Conservation (phyloP, 1,140 invertebrate species). For the Leptinotarsa defecta region DNA sequence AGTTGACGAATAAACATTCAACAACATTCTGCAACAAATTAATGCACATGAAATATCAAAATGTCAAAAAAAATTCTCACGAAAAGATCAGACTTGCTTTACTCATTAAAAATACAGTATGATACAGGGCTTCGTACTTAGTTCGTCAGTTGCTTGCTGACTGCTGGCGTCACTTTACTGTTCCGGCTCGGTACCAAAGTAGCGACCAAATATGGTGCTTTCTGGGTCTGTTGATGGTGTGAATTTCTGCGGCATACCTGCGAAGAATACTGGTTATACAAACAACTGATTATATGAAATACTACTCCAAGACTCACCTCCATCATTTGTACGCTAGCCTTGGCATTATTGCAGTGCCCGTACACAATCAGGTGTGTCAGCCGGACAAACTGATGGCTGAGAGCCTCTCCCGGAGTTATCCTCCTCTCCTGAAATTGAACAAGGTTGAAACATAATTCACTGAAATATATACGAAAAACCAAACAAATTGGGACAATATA, state of each 20-base stretch:
- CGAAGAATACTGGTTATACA: background rate
- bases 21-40: too few species aligned
- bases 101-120: too few species aligned
- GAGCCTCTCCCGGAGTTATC: slow-evolving; percentile 92
- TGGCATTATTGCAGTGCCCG: slow-evolving; percentile 94
- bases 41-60: too few species aligned
- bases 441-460: background rate
- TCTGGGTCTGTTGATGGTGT: slow-evolving; percentile 66
- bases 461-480: too few species aligned
- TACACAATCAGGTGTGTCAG: slow-evolving; percentile 94
- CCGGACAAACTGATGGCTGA: slow-evolving; percentile 94
- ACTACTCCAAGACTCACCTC: slow-evolving; percentile 58
- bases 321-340: slow-evolving; percentile 96
- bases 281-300: background rate
- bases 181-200: slow-evolving; percentile 76
- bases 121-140: slow-evolving; percentile 65
- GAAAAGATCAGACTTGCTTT: too few species aligned
- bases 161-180: slow-evolving; percentile 84
- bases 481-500: slow-evolving; percentile 53
- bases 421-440: slow-evolving; percentile 74
- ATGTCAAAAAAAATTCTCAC: too few species aligned
- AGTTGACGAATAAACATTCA: slow-evolving; percentile 20
- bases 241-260: slow-evolving; percentile 69
- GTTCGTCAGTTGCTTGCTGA: slow-evolving; percentile 80
- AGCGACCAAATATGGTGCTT: slow-evolving; percentile 66